Base-by-base conservation (phyloP, 2,797 vertebrate species). In the Lepilemur septentrionalis region DNA sequence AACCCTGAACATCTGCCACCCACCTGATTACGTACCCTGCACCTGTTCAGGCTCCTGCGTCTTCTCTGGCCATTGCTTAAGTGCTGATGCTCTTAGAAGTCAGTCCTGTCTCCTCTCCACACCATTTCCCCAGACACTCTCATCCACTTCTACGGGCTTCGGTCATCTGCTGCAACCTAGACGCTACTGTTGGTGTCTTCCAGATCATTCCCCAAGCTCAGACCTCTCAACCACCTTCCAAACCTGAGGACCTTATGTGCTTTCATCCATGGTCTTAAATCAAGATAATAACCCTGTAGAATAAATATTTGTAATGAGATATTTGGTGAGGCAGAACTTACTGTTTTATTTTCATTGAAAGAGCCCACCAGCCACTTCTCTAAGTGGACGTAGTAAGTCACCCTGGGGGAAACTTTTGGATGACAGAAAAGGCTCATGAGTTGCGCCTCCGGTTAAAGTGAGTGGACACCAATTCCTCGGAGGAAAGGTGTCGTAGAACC, bases 111-210 rank as follows among this genome's bases (percentile, higher is more conserved):
- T 38, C 20, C 32, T 57, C 48, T 8, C 50, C 10, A 15, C 3
- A 11, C 35, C 15, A 7, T 23, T 41, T 35, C 17, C 43, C 69
- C 11, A 32, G 7, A 52, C 12, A 8, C 4, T 4, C 23, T 55
- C 61, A 14, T 3, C n/a, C 0, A 0, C 1, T 2, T 38, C 30
- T 23, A 32, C 17, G 69, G 69, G 69, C 32, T 59, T 63, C 35
- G 4, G 15, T 23, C 20, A 22, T 12, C 55, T 25, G 8, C 59
- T 50, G 6, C 32, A 8, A 8, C 65, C 52, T 11, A 41, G 50
- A 14, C 17, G 30, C 12, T 2, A 22, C 28, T n/a, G 2, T 4
- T 28, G 41, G 41, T 4, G 11, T 18, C 78, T 82, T 35, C 32
- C 3, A 14, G 32, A 61, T 18, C 15, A 22, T 23, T 32, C 28